A percentile compares a stretch with the other conserved stretches of the same genome.
Evolutionary conservation across 2,797 vertebrate genomes (phyloP).

Genomic region (Meda fulgida): DNA sequence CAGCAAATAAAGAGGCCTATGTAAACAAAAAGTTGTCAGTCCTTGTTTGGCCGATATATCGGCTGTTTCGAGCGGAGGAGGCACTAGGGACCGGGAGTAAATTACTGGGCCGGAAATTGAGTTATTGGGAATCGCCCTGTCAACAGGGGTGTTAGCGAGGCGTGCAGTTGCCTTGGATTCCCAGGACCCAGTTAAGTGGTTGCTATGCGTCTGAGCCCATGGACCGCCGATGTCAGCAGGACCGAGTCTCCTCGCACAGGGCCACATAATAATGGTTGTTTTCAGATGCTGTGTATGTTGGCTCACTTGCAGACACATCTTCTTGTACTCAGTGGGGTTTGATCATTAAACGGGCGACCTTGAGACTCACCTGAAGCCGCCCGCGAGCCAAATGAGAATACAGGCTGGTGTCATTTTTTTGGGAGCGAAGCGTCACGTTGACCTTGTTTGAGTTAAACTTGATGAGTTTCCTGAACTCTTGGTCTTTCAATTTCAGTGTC

Average conservation of each 20-base stretch:
- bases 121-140: constrained; percentile 66
- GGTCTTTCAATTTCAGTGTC: constrained; percentile 21
- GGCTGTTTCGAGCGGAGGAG: constrained; percentile 51
- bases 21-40: constrained; percentile 57
- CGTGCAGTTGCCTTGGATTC: constrained; percentile 67
- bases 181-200: constrained; percentile 64
- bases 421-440: background rate
- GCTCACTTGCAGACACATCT: constrained; percentile 57
- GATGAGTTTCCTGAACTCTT: constrained; percentile 41
- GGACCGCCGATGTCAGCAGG: constrained; percentile 62
- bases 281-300: constrained; percentile 54
- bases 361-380: constrained; percentile 21
- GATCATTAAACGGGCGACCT: constrained; percentile 9
- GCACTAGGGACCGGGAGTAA: constrained; percentile 65
- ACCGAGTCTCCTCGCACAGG: constrained; percentile 58
- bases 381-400: constrained; percentile 16
- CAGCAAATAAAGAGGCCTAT: constrained; percentile 13
- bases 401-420: constrained; percentile 16
- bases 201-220: constrained; percentile 60
- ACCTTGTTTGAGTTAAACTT: constrained; percentile 40
- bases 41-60: constrained; percentile 57
- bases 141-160: constrained; percentile 60
- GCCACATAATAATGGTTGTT: constrained; percentile 49
- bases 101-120: constrained; percentile 63
- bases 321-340: constrained; percentile 19